Evolutionary conservation across 2,797 vertebrate genomes (phyloP).

Genomic region (Gouania willdenowi): DNA sequence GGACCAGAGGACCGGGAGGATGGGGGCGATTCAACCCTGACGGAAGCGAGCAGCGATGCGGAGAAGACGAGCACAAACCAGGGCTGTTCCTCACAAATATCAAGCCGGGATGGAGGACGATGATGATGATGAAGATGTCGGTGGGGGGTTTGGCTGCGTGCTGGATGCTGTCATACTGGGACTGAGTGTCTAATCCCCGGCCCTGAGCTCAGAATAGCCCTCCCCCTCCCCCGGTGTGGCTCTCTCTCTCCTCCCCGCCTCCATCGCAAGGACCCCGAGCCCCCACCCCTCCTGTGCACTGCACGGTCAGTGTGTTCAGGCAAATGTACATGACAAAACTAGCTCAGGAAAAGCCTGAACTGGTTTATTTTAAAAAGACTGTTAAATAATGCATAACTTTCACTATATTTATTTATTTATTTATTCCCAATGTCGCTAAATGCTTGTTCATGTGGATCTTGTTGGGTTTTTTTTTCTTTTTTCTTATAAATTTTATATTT

Average conservation of each 20-base stretch:
- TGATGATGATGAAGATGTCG: slow-evolving; percentile 31
- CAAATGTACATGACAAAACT: too few species aligned
- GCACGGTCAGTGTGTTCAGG: slow-evolving; percentile 49
- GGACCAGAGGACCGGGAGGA: slow-evolving; percentile 41
- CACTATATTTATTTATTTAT: too few species aligned
- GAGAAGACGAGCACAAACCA: neutral
- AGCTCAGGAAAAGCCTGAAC: too few species aligned
- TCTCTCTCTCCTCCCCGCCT: slow-evolving; percentile 33
- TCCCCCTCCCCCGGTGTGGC: slow-evolving; percentile 35
- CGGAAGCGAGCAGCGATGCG: slow-evolving; percentile 22
- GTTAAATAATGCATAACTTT: too few species aligned
- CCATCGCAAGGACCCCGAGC: slow-evolving; percentile 42
- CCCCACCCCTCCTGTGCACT: slow-evolving; percentile 35
- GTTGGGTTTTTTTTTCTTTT: too few species aligned
- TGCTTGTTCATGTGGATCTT: too few species aligned
- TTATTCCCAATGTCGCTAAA: too few species aligned
- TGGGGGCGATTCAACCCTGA: slow-evolving; percentile 5
- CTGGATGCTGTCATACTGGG: slow-evolving; percentile 77
- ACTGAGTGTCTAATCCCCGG: slow-evolving; percentile 70
- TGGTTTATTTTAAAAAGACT: too few species aligned
- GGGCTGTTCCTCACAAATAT: slow-evolving; percentile 15
- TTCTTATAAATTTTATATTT: too few species aligned
- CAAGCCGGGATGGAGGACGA: slow-evolving; percentile 40
- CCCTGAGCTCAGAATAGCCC: slow-evolving; percentile 68
- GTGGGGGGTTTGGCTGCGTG: slow-evolving; percentile 48